Conservation (phyloP, 2,113 vertebrate species). For the Thymallus thymallus region DNA sequence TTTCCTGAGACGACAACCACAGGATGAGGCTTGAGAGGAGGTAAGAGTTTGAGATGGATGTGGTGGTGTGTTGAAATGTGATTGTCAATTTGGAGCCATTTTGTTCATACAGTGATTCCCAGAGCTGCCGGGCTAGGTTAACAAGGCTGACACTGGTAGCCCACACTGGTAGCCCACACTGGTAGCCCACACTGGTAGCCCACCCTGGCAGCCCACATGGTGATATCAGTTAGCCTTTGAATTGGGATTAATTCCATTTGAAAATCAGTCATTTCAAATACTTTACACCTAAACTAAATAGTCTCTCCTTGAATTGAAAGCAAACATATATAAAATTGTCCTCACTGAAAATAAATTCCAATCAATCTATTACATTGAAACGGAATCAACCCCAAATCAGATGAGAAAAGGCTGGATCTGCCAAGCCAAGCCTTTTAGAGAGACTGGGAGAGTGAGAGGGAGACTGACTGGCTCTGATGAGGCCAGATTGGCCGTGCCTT, state of each 20-base stretch:
- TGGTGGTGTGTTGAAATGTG: neutral
- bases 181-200: slow-evolving; percentile 1
- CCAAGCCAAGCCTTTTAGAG: slow-evolving; percentile 60
- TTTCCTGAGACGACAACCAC: slow-evolving; percentile 87
- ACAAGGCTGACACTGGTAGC: neutral
- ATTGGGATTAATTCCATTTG: neutral
- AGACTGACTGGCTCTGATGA: slow-evolving; percentile 71
- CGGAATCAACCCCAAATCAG: no score
- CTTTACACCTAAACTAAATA: neutral
- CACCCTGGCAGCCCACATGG: neutral
- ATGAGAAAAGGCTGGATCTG: slow-evolving; percentile 50
- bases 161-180: neutral
- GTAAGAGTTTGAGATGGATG: slow-evolving; percentile 66
- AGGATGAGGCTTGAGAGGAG: slow-evolving; percentile 86
- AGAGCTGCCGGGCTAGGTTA: neutral
- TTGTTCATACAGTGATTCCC: neutral
- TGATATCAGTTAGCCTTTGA: no score
- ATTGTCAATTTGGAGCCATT: neutral
- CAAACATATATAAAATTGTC: no score
- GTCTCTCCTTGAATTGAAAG: neutral
- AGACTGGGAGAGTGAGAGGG: slow-evolving; percentile 54
- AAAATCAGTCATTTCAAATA: slow-evolving; percentile 5
- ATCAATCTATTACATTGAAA: no score
- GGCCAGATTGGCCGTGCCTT: slow-evolving; percentile 52
- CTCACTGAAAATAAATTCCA: no score